A percentile compares a stretch with the other conserved stretches of the same genome.
Conservation (phyloP, 1,140 invertebrate genomes). For the Lucilia cuprina region DNA sequence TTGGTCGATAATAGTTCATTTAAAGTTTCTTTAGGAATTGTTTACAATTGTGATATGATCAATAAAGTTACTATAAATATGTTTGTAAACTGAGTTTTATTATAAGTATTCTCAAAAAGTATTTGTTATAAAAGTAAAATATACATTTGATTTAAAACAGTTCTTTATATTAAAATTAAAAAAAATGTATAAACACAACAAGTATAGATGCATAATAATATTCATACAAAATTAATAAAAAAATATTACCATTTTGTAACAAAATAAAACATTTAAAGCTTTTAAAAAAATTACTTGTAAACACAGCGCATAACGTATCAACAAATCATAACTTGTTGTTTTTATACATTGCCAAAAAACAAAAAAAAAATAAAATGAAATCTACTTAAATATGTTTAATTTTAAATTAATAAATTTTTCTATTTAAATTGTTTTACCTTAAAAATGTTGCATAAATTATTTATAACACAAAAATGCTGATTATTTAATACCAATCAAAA, state of each 20-base stretch:
- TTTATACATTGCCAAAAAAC: not conserved
- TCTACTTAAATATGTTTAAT: conserved; percentile 6
- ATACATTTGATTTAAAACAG: not conserved
- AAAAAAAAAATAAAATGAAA: too few species aligned
- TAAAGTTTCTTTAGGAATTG: not conserved
- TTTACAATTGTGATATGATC: conserved; percentile 25
- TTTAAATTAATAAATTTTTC: conserved; percentile 3
- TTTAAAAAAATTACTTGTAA: not conserved
- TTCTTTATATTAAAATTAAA: too few species aligned
- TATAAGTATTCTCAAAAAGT: not conserved
- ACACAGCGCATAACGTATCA: not conserved
- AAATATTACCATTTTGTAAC: too few species aligned
- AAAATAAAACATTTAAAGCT: too few species aligned
- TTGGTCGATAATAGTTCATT: not conserved
- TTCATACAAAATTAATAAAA: too few species aligned
- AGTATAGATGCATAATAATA: too few species aligned
- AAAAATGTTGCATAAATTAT: not conserved
- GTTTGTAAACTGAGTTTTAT: not conserved
- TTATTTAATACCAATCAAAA: conserved; percentile 26
- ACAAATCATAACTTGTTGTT: too few species aligned
- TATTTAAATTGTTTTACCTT: not conserved
- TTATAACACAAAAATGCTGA: conserved; percentile 23
- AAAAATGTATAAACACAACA: too few species aligned
- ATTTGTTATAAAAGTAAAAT: not conserved
- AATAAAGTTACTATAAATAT: not conserved